These are phyloP conservation scores for Borostomias antarcticus DNA, from an alignment of 2,797 vertebrate genomes.

Conservation along the genomic window DNA sequence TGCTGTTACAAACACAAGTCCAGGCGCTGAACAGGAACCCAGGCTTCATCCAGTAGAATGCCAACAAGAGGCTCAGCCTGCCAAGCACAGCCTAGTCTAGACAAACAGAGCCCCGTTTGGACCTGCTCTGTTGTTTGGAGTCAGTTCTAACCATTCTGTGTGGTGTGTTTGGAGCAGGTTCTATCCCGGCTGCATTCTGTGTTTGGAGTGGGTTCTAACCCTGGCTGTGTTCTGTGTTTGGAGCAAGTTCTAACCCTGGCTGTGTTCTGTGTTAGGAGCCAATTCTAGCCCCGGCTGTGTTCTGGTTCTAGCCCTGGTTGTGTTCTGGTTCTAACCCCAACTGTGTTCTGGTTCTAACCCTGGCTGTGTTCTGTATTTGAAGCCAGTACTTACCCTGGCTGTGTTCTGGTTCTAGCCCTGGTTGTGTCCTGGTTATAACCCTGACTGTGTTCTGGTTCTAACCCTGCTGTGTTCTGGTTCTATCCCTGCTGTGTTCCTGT, in stretches of 20 bases:
- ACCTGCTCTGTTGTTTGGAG: background rate
- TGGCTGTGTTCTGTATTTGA: too few species aligned
- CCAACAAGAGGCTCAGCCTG: background rate
- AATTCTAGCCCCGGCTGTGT: background rate
- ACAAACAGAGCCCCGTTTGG: constrained; percentile 15
- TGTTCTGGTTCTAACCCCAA: too few species aligned
- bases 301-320: too few species aligned
- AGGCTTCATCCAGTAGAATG: background rate
- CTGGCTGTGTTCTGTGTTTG: background rate
- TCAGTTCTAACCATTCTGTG: background rate
- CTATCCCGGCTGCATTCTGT: too few species aligned
- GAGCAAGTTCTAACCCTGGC: background rate
- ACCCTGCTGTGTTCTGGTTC: too few species aligned
- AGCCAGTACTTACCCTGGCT: background rate
- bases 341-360: too few species aligned
- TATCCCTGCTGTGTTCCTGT: too few species aligned
- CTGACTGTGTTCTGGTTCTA: too few species aligned
- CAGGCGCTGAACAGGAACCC: background rate
- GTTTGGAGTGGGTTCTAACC: background rate
- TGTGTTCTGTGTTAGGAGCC: background rate
- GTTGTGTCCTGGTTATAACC: too few species aligned
- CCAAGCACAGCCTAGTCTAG: constrained; percentile 4
- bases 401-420: too few species aligned
- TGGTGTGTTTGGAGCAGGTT: constrained; percentile 49
- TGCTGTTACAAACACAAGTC: background rate